Conservation (phyloP, 1,140 invertebrate genomes). For the Drosophila orena region DNA sequence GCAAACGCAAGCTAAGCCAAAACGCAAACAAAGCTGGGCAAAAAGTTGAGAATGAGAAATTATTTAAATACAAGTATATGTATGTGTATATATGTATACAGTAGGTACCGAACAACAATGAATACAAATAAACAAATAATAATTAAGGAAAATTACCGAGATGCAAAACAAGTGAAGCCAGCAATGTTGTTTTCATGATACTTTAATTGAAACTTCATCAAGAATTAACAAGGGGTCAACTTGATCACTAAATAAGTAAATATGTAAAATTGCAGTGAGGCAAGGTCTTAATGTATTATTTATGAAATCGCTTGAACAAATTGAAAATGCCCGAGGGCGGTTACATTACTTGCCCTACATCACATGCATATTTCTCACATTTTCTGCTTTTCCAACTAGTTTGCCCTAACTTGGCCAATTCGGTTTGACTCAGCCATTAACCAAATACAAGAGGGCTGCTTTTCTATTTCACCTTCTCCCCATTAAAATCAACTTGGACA, state of each 20-base stretch:
- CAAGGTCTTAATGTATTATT: neutral
- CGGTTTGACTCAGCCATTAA: slow-evolving; percentile 25
- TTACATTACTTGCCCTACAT: slow-evolving; percentile 1
- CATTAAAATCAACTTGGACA: slow-evolving; percentile 21
- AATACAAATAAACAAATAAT: slow-evolving; percentile 35
- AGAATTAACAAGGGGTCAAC: neutral
- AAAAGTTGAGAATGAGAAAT: slow-evolving; percentile 9
- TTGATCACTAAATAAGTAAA: neutral
- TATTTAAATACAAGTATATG: no score
- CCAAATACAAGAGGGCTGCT: slow-evolving; percentile 14
- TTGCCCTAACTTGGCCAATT: slow-evolving; percentile 11
- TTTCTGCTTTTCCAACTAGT: neutral
- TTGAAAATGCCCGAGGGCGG: neutral
- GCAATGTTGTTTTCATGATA: neutral
- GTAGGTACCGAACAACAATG: slow-evolving; percentile 8
- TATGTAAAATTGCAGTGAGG: neutral
- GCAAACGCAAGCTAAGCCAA: slow-evolving; percentile 39
- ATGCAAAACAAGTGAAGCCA: slow-evolving; percentile 16
- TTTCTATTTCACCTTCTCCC: slow-evolving; percentile 12
- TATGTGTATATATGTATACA: neutral
- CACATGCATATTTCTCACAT: neutral
- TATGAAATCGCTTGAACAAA: neutral
- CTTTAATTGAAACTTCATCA: slow-evolving; percentile 23
- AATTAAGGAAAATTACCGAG: slow-evolving; percentile 40
- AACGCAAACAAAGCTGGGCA: slow-evolving; percentile 25